phyloP scores from a whole-genome alignment of 2,797 vertebrate genomes.

The Myotis planiceps region DNA sequence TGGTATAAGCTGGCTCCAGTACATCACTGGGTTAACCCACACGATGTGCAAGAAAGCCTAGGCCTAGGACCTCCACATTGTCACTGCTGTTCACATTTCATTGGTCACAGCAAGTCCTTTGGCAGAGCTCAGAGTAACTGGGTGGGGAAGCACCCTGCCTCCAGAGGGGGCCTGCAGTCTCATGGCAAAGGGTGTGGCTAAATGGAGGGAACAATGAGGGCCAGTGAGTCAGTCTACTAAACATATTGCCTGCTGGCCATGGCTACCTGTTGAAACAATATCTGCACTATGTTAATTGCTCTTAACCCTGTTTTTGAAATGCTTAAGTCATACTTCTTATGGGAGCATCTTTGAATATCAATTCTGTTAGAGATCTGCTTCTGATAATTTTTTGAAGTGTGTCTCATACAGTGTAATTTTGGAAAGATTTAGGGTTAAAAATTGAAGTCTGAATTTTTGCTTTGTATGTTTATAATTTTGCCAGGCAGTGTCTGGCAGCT shows the following conservation, averaged over 20 bases:
- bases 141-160: not conserved
- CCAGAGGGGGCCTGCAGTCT: not conserved
- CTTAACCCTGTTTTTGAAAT: not conserved
- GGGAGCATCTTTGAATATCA: not conserved
- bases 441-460: not conserved
- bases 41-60: not conserved
- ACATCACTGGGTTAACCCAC: not conserved
- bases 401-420: not conserved
- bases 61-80: not conserved
- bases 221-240: not conserved
- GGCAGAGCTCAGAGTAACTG: not conserved
- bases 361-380: conserved; percentile 25
- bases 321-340: not conserved
- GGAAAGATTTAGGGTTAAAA: not conserved
- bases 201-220: not conserved
- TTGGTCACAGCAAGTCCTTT: not conserved
- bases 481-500: not conserved
- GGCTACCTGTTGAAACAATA: not conserved
- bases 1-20: not conserved
- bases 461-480: not conserved
- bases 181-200: not conserved
- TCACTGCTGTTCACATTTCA: not conserved
- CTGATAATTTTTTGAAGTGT: not conserved
- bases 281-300: not conserved
- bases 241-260: not conserved